Evolutionary conservation across 2,888 invertebrate species (phyloP), one percentile per base, ranked within the genome.

Genomic region (Drosophila fungiperda): DNA sequence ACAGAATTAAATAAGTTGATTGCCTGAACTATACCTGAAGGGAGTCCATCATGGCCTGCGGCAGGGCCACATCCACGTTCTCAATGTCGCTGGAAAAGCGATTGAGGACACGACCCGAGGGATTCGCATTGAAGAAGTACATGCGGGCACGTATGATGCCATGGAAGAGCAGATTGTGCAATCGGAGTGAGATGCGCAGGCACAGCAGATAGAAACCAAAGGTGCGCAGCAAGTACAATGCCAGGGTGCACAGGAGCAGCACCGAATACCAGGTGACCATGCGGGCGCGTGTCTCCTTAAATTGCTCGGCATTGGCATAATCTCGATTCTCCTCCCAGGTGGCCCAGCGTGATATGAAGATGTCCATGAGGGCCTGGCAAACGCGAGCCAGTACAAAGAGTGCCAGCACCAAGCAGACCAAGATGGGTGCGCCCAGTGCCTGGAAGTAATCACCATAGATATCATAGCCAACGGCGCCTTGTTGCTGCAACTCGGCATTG

Each of bases 121-220:
- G 83, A 92, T 97, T 97, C 76, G 94, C 95, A 86, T 96, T 96
- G 93, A 96, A 97, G 93, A 97, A 97, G 91, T 95, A 94, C 94
- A 97, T 96, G 0, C 95, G 95, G 0, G 96, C 95, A 67, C 95
- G 94, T 2, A 96, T 95, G 0, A 97, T 94, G 1, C 95, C 95
- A 60, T 95, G 94, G 87, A 98, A 97, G 94, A 98, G 97, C 2
- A 92, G 94, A 80, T 97, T 95, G 91, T 98, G 98, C 0, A 98
- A 93, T 1, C 93, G 94, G 35, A 95, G 93, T 0, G 98, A 97
- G 0, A 97, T 96, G 33, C 94, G 94, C 89, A 97, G 95, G 80
- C 97, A 97, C 72, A 96, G 94, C 79, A 94, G 94, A 89, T 96
- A 97, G 93, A 96, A 96, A 0, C 95, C 93, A 50, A 95, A 94